These are phyloP conservation scores for Threskiornis aethiopicus DNA, from an alignment of 2,797 vertebrate genomes.

Conservation along the genomic window DNA sequence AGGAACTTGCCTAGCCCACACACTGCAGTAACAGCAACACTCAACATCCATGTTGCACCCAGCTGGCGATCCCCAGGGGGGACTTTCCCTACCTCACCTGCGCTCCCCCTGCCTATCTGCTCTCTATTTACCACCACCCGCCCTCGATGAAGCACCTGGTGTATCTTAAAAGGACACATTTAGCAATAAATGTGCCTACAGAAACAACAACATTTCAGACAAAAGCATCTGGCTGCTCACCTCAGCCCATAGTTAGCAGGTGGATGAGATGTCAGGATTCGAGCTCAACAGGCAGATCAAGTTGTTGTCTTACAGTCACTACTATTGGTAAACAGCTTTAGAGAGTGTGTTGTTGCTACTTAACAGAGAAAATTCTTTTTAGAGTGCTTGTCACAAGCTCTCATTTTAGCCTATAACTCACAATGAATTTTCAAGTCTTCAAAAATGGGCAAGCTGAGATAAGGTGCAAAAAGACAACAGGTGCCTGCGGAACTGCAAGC, in stretches of 20 bases:
- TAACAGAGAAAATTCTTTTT: fast-evolving
- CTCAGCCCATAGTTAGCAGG: not conserved
- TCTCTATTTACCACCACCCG: not conserved
- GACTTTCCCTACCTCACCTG: not conserved
- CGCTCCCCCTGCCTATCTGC: too few relatives aligned
- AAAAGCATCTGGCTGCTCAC: fast-evolving
- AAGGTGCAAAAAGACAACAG: not conserved
- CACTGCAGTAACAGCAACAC: fast-evolving
- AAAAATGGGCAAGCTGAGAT: fast-evolving
- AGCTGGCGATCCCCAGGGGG: too few relatives aligned
- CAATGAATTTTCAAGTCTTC: not conserved
- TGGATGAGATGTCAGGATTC: not conserved
- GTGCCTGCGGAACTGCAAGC: not conserved
- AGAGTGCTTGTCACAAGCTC: not conserved
- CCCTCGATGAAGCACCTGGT: not conserved
- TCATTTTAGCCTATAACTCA: not conserved
- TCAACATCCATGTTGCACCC: not conserved
- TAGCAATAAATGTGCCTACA: not conserved
- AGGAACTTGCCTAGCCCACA: not conserved
- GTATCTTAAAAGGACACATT: not conserved
- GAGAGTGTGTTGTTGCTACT: fast-evolving
- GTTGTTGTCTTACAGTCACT: fast-evolving
- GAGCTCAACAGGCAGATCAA: not conserved
- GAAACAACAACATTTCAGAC: not conserved
- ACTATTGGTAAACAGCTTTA: fast-evolving